phyloP scores from a whole-genome alignment of 2,888 invertebrate genomes.

The Hirtodrosophila alboralis region DNA sequence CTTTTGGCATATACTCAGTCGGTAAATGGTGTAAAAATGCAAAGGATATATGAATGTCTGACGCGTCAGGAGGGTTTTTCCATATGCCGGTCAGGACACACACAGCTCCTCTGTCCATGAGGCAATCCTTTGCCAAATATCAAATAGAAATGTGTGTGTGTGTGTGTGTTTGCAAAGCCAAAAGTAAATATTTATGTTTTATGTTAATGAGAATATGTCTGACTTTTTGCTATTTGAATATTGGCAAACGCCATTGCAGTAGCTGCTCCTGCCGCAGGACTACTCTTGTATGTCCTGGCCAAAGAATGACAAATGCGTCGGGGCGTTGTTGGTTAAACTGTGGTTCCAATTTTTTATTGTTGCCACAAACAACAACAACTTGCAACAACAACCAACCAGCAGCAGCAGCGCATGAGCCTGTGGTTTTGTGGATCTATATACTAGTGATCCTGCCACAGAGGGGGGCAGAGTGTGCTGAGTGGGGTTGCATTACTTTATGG shows the following conservation, averaged over 20 bases:
- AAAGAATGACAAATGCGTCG: conserved; percentile 73
- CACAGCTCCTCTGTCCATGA: conserved; percentile 41
- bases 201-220: conserved; percentile 82
- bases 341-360: conserved; percentile 61
- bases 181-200: conserved; percentile 83
- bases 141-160: conserved; percentile 61
- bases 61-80: conserved; percentile 18
- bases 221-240: conserved; percentile 82
- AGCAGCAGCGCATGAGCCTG: conserved; percentile 25
- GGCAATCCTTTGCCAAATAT: conserved; percentile 34
- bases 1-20: too few relatives aligned
- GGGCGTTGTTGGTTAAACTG: conserved; percentile 63
- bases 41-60: conserved; percentile 60
- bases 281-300: conserved; percentile 28
- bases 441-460: conserved; percentile 3
- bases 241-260: conserved; percentile 63
- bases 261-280: conserved; percentile 27
- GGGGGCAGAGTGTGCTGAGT: neutral
- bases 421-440: conserved; percentile 34
- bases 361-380: conserved; percentile 39
- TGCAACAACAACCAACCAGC: conserved; percentile 37
- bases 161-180: conserved; percentile 51
- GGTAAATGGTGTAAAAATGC: conserved; percentile 73
- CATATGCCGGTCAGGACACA: conserved; percentile 9
- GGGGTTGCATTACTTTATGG: conserved; percentile 34